Evolutionary conservation across 23 tunicate genomes (phyloP), one percentile per base, ranked within the genome.

Genomic region (Ascidia mentula): DNA sequence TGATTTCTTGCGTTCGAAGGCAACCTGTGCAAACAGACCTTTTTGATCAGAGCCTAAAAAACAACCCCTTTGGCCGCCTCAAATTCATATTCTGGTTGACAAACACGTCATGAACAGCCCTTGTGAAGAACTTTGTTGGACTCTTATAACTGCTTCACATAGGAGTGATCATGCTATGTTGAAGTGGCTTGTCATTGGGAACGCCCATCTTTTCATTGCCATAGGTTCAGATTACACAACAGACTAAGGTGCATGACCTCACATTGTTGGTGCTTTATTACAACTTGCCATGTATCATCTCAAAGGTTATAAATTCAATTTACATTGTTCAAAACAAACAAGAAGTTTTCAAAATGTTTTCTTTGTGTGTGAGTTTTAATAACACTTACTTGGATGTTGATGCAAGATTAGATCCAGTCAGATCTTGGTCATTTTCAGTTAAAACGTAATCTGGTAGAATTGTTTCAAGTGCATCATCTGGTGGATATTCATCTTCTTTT

Each of bases 401-500:
- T 9, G 24, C 22, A 53, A 20, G 65, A 53, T 28, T 30, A 7
- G 80, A 20, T 38, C 60, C 45, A 31, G 80, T 37, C 32, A 31
- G 69, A 36, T 69, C 34, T 12, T 40, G 59, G 40, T 84, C 85
- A 40, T 84, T 79, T 40, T 31, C 73, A 34, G 94, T 73, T 28
- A 88, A 38, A 12, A 74, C 86, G 79, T 88, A 87, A 59, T 87
- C 98, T 35, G 98, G 98, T 15, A 93, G 69, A 32, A 93, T 79
- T 35, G 76, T 75, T 71, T 80, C 80, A 30, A 93, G 37, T 15
- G 82, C 91, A 72, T 93, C 98, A 83, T 61, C 78, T 4, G 98
- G 93, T 0, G 98, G 98, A 73, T 76, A 88, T 76, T 88, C 92
- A 83, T 93, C 98, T 69, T 93, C 98, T 70, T 93, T 88, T 36